Evolutionary conservation across 2,113 vertebrate genomes (phyloP).

Genomic region (Bufo gargarizans): DNA sequence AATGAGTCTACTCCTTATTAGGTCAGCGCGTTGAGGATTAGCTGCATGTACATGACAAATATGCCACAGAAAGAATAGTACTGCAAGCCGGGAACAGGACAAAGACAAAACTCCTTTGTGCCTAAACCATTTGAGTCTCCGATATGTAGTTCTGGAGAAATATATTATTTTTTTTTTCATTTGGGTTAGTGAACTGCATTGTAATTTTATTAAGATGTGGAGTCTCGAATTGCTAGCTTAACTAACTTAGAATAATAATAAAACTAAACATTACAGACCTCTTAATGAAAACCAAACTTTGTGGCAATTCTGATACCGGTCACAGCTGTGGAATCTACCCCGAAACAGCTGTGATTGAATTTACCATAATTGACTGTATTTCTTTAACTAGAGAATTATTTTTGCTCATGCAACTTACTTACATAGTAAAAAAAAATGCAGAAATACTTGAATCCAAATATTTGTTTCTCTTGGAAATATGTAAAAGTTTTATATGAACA

Average conservation of each 20-base stretch:
- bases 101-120: not conserved
- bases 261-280: slow-evolving; percentile 56
- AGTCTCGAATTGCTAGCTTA: slow-evolving; percentile 58
- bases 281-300: slow-evolving; percentile 69
- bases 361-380: not conserved
- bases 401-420: not conserved
- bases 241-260: slow-evolving; percentile 63
- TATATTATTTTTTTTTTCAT: not conserved
- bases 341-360: slow-evolving; percentile 61
- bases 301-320: slow-evolving; percentile 64
- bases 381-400: not conserved
- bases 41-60: slow-evolving; percentile 20
- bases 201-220: slow-evolving; percentile 62
- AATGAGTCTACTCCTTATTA: slow-evolving; percentile 32
- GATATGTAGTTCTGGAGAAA: slow-evolving; percentile 3
- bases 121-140: not conserved
- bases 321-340: slow-evolving; percentile 60
- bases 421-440: not conserved
- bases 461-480: not conserved
- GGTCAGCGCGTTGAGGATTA: slow-evolving; percentile 14
- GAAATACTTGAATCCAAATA: not conserved
- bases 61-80: not conserved
- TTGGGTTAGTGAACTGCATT: slow-evolving; percentile 60
- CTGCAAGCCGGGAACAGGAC: not conserved
- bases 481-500: not conserved